Conservation (phyloP, 2,113 vertebrate species). For the Mandrillus leucophaeus region DNA sequence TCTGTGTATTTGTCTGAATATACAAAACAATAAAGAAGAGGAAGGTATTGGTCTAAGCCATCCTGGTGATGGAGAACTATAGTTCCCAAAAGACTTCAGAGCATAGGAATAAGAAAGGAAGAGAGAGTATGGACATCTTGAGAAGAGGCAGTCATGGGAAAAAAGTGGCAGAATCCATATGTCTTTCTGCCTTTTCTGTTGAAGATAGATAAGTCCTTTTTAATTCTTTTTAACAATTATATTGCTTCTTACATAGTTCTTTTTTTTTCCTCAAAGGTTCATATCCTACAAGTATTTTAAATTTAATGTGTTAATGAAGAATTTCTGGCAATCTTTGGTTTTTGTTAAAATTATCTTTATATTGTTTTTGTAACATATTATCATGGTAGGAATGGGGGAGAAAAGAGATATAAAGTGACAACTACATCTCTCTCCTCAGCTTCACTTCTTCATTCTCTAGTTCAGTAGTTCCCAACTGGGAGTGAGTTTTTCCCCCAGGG, state of each 20-base stretch:
- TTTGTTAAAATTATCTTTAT: background rate
- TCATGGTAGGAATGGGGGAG: background rate
- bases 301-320: background rate
- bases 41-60: background rate
- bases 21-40: background rate
- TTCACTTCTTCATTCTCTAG: background rate
- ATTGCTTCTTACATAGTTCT: background rate
- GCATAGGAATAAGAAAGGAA: background rate
- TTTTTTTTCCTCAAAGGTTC: background rate
- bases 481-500: background rate
- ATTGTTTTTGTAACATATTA: background rate
- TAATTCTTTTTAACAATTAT: background rate
- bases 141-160: background rate
- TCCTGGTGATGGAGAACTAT: background rate
- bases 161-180: background rate
- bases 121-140: no score
- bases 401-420: background rate
- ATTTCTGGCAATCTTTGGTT: background rate
- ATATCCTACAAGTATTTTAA: background rate
- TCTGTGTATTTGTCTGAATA: conserved; percentile 25
- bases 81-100: background rate
- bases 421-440: background rate
- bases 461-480: background rate
- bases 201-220: background rate
- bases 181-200: background rate